These are phyloP conservation scores for Chironomus striatipennis DNA, from an alignment of 1,140 invertebrate species.

Conservation along the genomic window DNA sequence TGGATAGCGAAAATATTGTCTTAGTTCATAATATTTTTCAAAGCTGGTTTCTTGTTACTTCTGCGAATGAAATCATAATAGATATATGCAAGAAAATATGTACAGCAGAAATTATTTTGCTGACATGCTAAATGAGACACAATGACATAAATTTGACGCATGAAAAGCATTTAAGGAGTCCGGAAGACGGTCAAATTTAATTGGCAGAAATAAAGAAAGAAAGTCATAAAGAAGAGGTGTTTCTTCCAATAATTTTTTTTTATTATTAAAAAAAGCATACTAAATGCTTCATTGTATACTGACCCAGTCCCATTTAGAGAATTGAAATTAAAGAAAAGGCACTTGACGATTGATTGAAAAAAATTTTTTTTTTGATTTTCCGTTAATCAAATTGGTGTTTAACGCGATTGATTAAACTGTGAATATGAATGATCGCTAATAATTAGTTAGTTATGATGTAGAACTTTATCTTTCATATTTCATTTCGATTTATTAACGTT, in stretches of 20 bases:
- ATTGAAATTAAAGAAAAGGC: not conserved
- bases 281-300: constrained; percentile 2
- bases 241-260: not conserved
- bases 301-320: constrained; percentile 5
- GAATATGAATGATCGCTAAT: not conserved
- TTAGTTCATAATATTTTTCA: not conserved
- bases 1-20: not conserved
- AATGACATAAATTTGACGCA: not conserved
- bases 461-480: not conserved
- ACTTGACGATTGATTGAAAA: not conserved
- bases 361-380: no score
- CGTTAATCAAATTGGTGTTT: not conserved
- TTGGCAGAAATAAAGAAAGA: not conserved
- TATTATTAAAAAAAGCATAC: not conserved
- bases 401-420: constrained; percentile 2
- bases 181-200: not conserved
- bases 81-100: not conserved
- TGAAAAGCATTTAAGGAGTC: not conserved
- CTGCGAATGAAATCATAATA: not conserved
- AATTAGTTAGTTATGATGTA: constrained; percentile 1
- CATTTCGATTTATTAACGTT: not conserved
- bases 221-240: no score
- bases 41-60: not conserved
- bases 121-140: not conserved
- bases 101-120: not conserved